phyloP scores from a whole-genome alignment of 2,888 invertebrate species.

The Metalampra italica region DNA sequence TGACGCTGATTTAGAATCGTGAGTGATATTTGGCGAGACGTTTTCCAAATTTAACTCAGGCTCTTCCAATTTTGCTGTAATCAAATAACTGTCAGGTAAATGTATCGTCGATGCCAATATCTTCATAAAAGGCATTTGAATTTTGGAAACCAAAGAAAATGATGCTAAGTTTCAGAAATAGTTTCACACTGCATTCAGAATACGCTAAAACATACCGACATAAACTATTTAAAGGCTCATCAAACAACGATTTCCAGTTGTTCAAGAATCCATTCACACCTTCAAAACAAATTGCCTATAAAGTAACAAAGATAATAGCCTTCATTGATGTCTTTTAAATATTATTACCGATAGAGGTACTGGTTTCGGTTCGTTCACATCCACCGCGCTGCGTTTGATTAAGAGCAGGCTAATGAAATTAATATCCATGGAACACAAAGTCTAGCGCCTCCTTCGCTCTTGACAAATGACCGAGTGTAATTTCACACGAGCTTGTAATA shows the following conservation, averaged over 20 bases:
- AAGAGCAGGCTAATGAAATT: slow-evolving; percentile 72
- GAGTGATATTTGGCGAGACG: not conserved
- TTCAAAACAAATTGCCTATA: not conserved
- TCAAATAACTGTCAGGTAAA: not conserved
- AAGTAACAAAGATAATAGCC: slow-evolving; percentile 4
- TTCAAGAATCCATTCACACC: not conserved
- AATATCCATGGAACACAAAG: slow-evolving; percentile 62
- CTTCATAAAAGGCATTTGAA: not conserved
- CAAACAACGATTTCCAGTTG: not conserved
- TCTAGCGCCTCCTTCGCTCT: slow-evolving; percentile 56
- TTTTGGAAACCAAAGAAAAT: not conserved
- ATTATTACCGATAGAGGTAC: slow-evolving; percentile 15
- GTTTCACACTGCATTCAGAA: not conserved
- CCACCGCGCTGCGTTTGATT: slow-evolving; percentile 50
- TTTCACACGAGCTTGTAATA: slow-evolving; percentile 68
- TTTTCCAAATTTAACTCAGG: too few relatives aligned
- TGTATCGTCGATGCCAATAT: not conserved
- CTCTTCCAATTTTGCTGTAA: too few relatives aligned
- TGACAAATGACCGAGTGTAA: slow-evolving; percentile 75
- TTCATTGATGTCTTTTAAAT: slow-evolving; percentile 40
- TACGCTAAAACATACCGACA: too few relatives aligned
- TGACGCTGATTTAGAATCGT: slow-evolving; percentile 2
- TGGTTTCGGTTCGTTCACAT: slow-evolving; percentile 10
- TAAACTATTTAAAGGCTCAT: not conserved
- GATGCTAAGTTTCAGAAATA: too few relatives aligned